phyloP scores from a whole-genome alignment of 2,797 vertebrate species.

The Protosalanx chinensis region DNA sequence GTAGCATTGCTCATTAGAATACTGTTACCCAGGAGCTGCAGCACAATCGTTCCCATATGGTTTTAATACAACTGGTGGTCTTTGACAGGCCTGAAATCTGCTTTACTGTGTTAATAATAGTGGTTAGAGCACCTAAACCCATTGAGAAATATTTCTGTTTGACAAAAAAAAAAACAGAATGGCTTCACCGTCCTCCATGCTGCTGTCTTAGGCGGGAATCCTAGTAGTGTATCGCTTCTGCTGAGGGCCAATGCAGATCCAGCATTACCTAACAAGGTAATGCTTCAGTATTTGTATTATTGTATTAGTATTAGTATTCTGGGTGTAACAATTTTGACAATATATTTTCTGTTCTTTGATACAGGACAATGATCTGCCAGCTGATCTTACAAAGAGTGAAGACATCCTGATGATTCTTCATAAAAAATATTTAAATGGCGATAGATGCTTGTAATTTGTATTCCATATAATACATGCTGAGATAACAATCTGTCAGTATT shows the following conservation, averaged over 20 bases:
- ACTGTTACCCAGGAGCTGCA: too few relatives aligned
- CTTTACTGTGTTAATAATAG: too few relatives aligned
- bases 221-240: slow-evolving; percentile 79
- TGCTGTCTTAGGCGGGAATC: slow-evolving; percentile 84
- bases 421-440: slow-evolving; percentile 69
- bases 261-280: slow-evolving; percentile 82
- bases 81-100: not conserved
- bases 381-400: slow-evolving; percentile 89
- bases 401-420: slow-evolving; percentile 81
- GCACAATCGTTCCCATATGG: too few relatives aligned
- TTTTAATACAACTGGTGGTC: not conserved
- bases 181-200: slow-evolving; percentile 92
- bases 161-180: slow-evolving; percentile 71
- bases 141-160: not conserved
- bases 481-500: too few relatives aligned
- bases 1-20: too few relatives aligned
- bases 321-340: not conserved
- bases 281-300: not conserved
- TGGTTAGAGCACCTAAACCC: not conserved
- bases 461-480: not conserved
- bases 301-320: not conserved
- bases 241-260: slow-evolving; percentile 89
- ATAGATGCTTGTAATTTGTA: slow-evolving; percentile 67
- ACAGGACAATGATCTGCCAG: slow-evolving; percentile 88
- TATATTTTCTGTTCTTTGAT: slow-evolving; percentile 38